A percentile compares a stretch with the other conserved stretches of the same genome.
These are phyloP conservation scores for Eulemur albifrons DNA, from an alignment of 2,797 vertebrate species.

Conservation along the genomic window DNA sequence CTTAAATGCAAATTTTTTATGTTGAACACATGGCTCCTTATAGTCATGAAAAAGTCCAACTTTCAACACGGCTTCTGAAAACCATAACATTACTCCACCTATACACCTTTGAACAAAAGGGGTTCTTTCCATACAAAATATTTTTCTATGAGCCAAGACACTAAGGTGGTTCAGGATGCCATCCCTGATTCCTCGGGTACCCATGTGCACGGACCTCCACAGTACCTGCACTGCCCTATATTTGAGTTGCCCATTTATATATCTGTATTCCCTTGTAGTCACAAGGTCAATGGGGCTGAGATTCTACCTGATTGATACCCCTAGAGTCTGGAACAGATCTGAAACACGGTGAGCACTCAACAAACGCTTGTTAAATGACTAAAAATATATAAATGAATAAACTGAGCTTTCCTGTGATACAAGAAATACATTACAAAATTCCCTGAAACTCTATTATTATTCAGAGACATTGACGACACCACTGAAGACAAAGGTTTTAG, in stretches of 20 bases:
- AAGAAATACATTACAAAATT: neutral
- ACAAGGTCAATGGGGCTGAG: neutral
- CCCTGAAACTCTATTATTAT: neutral
- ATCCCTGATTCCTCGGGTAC: neutral
- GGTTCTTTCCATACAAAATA: neutral
- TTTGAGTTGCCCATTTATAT: neutral
- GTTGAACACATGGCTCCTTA: neutral
- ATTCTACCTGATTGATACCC: neutral
- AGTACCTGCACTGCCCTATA: neutral
- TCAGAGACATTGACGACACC: neutral
- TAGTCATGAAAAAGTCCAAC: neutral
- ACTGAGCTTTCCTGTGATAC: neutral
- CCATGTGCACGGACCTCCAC: neutral
- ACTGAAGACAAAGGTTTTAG: neutral
- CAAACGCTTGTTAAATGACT: neutral
- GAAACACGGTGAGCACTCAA: neutral
- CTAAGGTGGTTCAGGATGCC: neutral
- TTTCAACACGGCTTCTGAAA: neutral
- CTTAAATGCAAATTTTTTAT: neutral
- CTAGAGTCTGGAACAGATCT: neutral
- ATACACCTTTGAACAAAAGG: neutral
- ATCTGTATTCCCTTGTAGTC: neutral
- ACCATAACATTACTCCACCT: neutral
- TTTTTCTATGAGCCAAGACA: neutral
- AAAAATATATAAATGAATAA: constrained; percentile 12